Evolutionary conservation across 2,113 vertebrate genomes (phyloP), one percentile per base, ranked within the genome.

Genomic region (Empidonax alnorum): DNA sequence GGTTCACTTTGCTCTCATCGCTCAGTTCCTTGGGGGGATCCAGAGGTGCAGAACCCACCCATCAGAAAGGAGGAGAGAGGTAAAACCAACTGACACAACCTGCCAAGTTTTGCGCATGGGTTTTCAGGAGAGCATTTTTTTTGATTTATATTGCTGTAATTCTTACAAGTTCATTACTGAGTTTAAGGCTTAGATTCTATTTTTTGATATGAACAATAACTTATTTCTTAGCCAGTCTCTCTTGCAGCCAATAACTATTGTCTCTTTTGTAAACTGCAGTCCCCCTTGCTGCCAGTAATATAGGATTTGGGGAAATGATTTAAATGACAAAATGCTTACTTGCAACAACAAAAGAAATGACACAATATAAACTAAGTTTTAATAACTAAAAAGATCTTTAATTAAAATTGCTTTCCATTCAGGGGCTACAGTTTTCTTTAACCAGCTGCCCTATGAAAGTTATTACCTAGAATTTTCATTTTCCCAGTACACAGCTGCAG

Each of bases 381-480:
- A 96, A 96, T 96, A 96, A 95, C 84, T 89, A 91, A 79, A 71
- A 68, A 92, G 77, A 69, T 82, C 72, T 89, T 87, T 96, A 75
- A 96, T 96, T 85, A 91, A 81, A 96, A 95, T 86, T 68, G 62
- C 37, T 62, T 89, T 82, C 84, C 50, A 86, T 94, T 77, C 76
- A 83, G 50, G 79, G 86, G 44, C 62, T 84, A 46, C 53, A 82
- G 25, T 95, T 95, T 89, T 89, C 87, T 97, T 97, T 97, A 97
- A 90, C 86, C 78, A 83, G 65, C 88, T 92, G 63, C 68, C 94
- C 80, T 78, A 41, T 52, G 90, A 91, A 97, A 79, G 85, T 87
- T 95, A 93, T 91, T 96, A 97, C 66, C 87, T 84, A 78, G 91
- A 93, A 92, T 92, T 94, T 78, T 94, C 67, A 59, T 96, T 95